Conservation (phyloP, 2,888 invertebrate species). For the Pilophorus perplexus region DNA sequence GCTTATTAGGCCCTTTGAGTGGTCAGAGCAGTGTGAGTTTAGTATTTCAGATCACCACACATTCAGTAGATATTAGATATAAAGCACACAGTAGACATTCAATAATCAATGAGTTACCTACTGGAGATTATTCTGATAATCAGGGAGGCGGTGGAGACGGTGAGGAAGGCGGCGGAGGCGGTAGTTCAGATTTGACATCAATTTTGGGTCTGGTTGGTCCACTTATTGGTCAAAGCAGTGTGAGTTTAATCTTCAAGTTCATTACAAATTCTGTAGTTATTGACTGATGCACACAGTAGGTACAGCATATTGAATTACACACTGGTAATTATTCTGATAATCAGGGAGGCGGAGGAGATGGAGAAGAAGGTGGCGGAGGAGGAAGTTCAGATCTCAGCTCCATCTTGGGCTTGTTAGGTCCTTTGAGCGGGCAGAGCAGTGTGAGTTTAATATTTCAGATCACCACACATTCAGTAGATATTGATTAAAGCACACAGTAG, state of each 20-base stretch:
- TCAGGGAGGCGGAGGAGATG: conserved; percentile 40
- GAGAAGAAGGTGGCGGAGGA: conserved; percentile 31
- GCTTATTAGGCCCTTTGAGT: conserved; percentile 41
- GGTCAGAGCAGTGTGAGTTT: conserved; percentile 39
- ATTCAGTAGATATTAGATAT: too few relatives aligned
- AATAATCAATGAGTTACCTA: too few relatives aligned
- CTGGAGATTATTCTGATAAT: too few relatives aligned
- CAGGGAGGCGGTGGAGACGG: too few relatives aligned
- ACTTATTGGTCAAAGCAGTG: conserved; percentile 38
- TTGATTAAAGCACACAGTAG: too few relatives aligned
- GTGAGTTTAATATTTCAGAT: background rate
- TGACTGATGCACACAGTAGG: too few relatives aligned
- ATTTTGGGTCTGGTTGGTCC: conserved; percentile 41
- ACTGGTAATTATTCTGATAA: background rate
- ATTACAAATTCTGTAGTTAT: too few relatives aligned
- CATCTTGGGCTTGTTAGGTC: conserved; percentile 20
- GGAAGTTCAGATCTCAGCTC: conserved; percentile 31
- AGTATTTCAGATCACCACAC: too few relatives aligned
- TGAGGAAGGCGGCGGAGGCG: conserved; percentile 33
- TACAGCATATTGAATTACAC: too few relatives aligned
- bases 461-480: too few relatives aligned
- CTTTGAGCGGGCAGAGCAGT: conserved; percentile 37
- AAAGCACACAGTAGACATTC: too few relatives aligned
- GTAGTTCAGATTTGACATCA: conserved; percentile 37
- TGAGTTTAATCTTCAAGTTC: too few relatives aligned